Evolutionary conservation across 2,888 invertebrate species (phyloP).

Genomic region (Troilus luridus): DNA sequence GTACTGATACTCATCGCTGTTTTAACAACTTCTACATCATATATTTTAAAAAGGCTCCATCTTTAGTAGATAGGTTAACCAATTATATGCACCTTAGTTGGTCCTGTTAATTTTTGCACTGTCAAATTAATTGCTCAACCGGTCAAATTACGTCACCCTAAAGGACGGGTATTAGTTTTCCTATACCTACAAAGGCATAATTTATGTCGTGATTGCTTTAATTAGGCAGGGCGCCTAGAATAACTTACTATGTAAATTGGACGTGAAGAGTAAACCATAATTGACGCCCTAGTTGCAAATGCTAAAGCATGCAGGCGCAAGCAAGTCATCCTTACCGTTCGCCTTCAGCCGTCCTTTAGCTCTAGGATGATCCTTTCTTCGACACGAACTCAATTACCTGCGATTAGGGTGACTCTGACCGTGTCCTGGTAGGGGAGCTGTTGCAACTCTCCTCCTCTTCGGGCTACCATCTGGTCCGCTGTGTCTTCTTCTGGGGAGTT

Average conservation of each 20-base stretch:
- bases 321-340: background rate
- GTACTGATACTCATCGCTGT: too few species aligned
- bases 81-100: too few species aligned
- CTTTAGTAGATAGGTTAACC: too few species aligned
- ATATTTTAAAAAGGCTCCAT: too few species aligned
- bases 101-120: too few species aligned
- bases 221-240: background rate
- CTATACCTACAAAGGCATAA: too few species aligned
- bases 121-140: too few species aligned
- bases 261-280: background rate
- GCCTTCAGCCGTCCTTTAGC: constrained; percentile 10
- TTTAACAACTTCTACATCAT: too few species aligned
- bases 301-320: background rate
- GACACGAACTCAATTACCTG: constrained; percentile 26
- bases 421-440: background rate
- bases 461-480: background rate
- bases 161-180: too few species aligned
- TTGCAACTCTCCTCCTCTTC: background rate
- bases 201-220: background rate
- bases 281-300: constrained; percentile 19
- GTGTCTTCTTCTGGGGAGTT: background rate
- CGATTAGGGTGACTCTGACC: constrained; percentile 35
- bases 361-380: constrained; percentile 8
- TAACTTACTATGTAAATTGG: background rate
- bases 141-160: too few species aligned